phyloP scores from a whole-genome alignment of 2,797 vertebrate genomes.

The Lacerta bilineata region DNA sequence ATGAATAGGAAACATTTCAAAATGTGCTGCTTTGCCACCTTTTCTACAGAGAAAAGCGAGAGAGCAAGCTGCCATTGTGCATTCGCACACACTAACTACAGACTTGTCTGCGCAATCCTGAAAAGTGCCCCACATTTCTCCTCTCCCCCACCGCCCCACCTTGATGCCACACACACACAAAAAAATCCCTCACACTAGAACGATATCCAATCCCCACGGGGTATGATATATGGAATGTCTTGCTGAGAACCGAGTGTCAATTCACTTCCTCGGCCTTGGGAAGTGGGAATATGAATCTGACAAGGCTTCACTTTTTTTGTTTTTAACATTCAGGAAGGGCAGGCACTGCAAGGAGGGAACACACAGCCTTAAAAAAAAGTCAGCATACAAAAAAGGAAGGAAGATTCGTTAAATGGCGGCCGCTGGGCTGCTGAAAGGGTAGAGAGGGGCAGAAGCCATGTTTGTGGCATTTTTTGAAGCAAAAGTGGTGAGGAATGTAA shows the following conservation, averaged over 20 bases:
- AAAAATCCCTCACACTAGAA: not conserved
- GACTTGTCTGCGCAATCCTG: not conserved
- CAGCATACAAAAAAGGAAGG: not conserved
- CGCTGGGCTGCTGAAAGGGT: too few species aligned
- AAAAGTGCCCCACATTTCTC: not conserved
- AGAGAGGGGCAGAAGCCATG: not conserved
- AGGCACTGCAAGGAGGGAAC: not conserved
- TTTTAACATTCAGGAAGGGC: constrained; percentile 1
- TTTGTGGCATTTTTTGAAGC: not conserved
- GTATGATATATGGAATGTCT: not conserved
- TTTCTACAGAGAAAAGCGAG: not conserved
- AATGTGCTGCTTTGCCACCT: too few species aligned
- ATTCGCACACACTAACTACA: not conserved
- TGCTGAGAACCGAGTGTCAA: not conserved
- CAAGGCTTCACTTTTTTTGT: not conserved
- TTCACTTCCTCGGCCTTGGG: not conserved
- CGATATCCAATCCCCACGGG: not conserved
- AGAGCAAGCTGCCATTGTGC: not conserved
- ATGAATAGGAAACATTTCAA: not conserved
- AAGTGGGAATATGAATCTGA: not conserved
- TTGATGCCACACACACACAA: not conserved
- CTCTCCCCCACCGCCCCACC: not conserved
- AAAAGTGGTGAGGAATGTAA: not conserved
- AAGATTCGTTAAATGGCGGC: not conserved
- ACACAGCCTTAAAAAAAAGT: not conserved